Percentiles rank a stretch among this genome's conserved stretches.
These are phyloP conservation scores for Scaeva pyrastri DNA, from an alignment of 2,888 invertebrate genomes.

Conservation along the genomic window DNA sequence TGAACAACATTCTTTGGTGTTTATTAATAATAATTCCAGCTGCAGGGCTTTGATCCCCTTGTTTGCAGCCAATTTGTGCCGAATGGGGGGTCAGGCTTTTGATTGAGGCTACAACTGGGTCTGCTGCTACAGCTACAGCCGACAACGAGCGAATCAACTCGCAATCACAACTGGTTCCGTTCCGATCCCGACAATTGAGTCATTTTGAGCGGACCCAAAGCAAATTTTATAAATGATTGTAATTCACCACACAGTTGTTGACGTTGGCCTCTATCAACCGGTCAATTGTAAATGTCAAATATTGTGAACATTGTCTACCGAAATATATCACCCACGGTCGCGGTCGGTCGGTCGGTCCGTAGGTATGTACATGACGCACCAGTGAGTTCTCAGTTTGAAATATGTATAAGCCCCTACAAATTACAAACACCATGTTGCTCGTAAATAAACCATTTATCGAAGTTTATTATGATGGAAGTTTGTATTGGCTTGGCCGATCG, in stretches of 20 bases:
- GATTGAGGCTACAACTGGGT: conserved; percentile 26
- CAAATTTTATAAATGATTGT: conserved; percentile 51
- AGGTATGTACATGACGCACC: conserved; percentile 33
- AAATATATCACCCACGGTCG: conserved; percentile 64
- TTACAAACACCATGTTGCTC: conserved; percentile 31
- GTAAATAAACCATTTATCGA: conserved; percentile 27
- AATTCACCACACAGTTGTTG: conserved; percentile 64
- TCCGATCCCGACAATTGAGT: conserved; percentile 62
- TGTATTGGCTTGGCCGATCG: conserved; percentile 17
- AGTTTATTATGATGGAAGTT: background rate
- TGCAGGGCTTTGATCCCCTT: conserved; percentile 63
- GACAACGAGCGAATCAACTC: background rate
- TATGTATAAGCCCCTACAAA: conserved; percentile 39
- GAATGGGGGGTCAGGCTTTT: conserved; percentile 48
- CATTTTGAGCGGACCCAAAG: conserved; percentile 44
- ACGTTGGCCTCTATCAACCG: conserved; percentile 64
- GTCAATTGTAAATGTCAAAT: conserved; percentile 69
- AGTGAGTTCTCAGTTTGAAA: conserved; percentile 39
- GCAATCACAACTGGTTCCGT: conserved; percentile 54
- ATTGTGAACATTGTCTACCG: conserved; percentile 66
- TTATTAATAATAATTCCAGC: conserved; percentile 73
- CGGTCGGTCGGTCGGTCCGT: no score
- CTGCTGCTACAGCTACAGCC: background rate
- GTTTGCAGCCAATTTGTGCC: conserved; percentile 42
- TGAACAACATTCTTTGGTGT: conserved; percentile 58